Evolutionary conservation across 2,888 invertebrate species (phyloP).

Genomic region (Sclerodermus sp.): DNA sequence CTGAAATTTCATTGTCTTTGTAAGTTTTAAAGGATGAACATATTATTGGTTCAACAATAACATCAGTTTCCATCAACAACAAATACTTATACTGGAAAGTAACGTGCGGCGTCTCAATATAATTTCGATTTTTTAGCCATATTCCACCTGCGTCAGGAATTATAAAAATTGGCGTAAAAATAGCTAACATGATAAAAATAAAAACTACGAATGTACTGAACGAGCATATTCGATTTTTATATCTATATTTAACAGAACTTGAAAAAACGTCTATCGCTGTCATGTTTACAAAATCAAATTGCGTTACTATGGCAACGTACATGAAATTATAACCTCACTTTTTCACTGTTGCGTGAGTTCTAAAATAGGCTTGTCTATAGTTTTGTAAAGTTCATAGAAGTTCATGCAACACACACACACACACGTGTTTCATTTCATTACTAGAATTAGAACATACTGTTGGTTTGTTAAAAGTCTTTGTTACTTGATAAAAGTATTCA

Average conservation of each 20-base stretch:
- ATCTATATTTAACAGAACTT: slow-evolving; percentile 36
- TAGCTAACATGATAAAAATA: slow-evolving; percentile 21
- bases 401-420: too few relatives aligned
- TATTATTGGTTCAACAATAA: slow-evolving; percentile 35
- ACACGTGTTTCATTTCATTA: too few relatives aligned
- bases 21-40: slow-evolving; percentile 48
- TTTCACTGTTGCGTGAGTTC: too few relatives aligned
- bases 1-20: slow-evolving; percentile 45
- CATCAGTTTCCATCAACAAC: slow-evolving; percentile 41
- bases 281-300: slow-evolving; percentile 24
- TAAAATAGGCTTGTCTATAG: too few relatives aligned
- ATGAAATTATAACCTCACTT: too few relatives aligned
- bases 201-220: slow-evolving; percentile 32
- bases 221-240: slow-evolving; percentile 38
- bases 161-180: slow-evolving; percentile 37
- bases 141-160: slow-evolving; percentile 38
- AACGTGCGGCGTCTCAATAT: slow-evolving; percentile 43
- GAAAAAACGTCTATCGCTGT: slow-evolving; percentile 40
- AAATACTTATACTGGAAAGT: slow-evolving; percentile 49
- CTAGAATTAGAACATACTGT: too few relatives aligned
- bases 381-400: too few relatives aligned
- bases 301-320: neutral
- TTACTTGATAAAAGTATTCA: too few relatives aligned
- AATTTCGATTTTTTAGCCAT: slow-evolving; percentile 43
- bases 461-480: too few relatives aligned